phyloP scores from a whole-genome alignment of 1,140 invertebrate species.

The Agraylea sexmaculata region DNA sequence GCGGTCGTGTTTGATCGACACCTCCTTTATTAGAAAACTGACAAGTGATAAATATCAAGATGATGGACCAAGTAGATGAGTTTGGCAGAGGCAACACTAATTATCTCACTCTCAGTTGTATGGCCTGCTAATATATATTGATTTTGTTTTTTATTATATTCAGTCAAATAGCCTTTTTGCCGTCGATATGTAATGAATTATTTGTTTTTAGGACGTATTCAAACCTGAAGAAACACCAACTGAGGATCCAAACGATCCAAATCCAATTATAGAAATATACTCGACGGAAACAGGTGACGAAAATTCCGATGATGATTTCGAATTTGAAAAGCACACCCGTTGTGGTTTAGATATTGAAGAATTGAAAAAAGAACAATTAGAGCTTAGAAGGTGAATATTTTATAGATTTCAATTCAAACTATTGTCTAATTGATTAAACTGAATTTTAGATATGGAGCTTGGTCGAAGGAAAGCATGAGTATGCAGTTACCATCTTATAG shows the following conservation, averaged over 20 bases:
- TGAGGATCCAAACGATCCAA: constrained; percentile 5
- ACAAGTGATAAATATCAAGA: too few relatives aligned
- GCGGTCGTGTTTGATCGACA: too few relatives aligned
- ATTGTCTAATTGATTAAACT: constrained; percentile 7
- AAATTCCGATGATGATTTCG: constrained; percentile 20
- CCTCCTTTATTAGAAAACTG: too few relatives aligned
- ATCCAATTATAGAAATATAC: constrained; percentile 4
- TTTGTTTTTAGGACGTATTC: constrained; percentile 10
- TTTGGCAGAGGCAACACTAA: too few relatives aligned
- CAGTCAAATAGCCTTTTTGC: not conserved
- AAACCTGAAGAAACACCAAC: constrained; percentile 5
- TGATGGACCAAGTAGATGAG: too few relatives aligned
- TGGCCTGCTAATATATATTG: not conserved
- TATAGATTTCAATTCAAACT: constrained; percentile 5
- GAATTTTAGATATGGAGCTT: constrained; percentile 52
- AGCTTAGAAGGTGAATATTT: constrained; percentile 14
- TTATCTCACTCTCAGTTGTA: too few relatives aligned
- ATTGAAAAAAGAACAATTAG: constrained; percentile 19
- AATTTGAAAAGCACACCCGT: constrained; percentile 17
- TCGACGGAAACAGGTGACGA: constrained; percentile 10
- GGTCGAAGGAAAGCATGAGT: constrained; percentile 60
- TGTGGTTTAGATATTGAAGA: constrained; percentile 19
- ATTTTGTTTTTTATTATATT: constrained; percentile 6
- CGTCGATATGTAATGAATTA: too few relatives aligned
- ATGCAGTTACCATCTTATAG: constrained; percentile 75